Conservation (phyloP, 2,113 vertebrate species). For the Bufo gargarizans region DNA sequence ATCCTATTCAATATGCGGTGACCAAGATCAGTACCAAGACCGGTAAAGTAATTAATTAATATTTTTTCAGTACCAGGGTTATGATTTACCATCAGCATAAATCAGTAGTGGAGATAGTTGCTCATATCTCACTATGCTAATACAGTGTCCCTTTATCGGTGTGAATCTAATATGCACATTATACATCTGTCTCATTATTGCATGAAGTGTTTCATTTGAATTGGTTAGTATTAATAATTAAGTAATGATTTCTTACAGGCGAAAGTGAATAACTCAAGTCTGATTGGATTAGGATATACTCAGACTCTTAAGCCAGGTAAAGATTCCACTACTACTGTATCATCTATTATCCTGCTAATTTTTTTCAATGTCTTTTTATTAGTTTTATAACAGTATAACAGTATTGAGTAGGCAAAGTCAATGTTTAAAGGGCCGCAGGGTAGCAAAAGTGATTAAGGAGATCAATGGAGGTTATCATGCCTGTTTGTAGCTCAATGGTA, state of each 20-base stretch:
- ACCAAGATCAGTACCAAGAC: no score
- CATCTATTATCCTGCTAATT: no score
- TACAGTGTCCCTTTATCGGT: neutral
- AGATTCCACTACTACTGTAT: conserved; percentile 48
- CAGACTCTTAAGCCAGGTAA: conserved; percentile 96
- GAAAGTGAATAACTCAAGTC: conserved; percentile 98
- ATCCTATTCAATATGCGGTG: no score
- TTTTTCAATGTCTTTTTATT: no score
- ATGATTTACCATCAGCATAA: neutral
- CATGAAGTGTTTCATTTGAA: neutral
- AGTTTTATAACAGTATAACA: no score
- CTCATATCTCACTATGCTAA: neutral
- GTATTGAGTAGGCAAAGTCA: no score
- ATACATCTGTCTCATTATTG: neutral
- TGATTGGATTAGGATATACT: conserved; percentile 95
- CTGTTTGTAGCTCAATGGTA: no score
- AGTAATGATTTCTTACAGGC: conserved; percentile 73
- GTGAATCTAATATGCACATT: neutral
- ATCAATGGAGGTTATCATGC: no score
- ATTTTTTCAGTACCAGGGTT: neutral
- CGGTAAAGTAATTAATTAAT: no score
- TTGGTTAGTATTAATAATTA: neutral
- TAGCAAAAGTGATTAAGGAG: no score
- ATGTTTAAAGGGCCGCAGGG: no score
- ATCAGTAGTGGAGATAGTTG: neutral